Evolutionary conservation across 2,113 vertebrate genomes (phyloP).

Genomic region (Notarius quadriscutis): DNA sequence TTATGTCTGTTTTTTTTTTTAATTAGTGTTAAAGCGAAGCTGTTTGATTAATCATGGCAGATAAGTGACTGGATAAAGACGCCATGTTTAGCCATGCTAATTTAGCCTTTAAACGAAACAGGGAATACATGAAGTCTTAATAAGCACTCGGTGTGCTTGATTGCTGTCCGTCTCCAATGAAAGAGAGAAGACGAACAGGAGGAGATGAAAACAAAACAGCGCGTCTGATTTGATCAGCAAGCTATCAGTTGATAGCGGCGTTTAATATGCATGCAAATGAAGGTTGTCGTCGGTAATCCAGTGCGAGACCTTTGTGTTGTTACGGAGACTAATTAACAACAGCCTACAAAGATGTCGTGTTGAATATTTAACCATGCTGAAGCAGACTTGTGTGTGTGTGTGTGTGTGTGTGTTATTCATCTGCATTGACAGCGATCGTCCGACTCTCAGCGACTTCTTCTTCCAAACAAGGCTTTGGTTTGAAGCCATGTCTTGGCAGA

Average conservation of each 20-base stretch:
- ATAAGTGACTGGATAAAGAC: neutral
- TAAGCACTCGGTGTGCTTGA: constrained; percentile 17
- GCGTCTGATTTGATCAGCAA: constrained; percentile 56
- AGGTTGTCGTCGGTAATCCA: constrained; percentile 63
- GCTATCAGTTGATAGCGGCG: constrained; percentile 49
- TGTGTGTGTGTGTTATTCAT: constrained; percentile 70
- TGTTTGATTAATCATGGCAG: neutral
- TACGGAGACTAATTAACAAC: constrained; percentile 75
- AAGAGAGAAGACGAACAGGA: constrained; percentile 27
- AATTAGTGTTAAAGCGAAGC: neutral
- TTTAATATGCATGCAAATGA: constrained; percentile 66
- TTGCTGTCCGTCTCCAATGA: constrained; percentile 21
- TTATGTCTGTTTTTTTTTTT: neutral
- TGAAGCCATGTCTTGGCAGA: neutral
- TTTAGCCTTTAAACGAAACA: constrained; percentile 29
- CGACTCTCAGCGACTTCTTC: constrained; percentile 43
- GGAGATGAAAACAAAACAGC: constrained; percentile 41
- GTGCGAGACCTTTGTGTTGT: constrained; percentile 71
- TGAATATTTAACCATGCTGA: constrained; percentile 78
- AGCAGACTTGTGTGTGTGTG: constrained; percentile 4
- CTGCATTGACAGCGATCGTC: constrained; percentile 67
- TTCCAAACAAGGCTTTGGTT: neutral
- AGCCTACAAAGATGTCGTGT: constrained; percentile 76
- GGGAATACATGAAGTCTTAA: constrained; percentile 44
- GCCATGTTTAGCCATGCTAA: neutral